Evolutionary conservation across 2,797 vertebrate species (phyloP).

Genomic region (Sebastes elongatus): DNA sequence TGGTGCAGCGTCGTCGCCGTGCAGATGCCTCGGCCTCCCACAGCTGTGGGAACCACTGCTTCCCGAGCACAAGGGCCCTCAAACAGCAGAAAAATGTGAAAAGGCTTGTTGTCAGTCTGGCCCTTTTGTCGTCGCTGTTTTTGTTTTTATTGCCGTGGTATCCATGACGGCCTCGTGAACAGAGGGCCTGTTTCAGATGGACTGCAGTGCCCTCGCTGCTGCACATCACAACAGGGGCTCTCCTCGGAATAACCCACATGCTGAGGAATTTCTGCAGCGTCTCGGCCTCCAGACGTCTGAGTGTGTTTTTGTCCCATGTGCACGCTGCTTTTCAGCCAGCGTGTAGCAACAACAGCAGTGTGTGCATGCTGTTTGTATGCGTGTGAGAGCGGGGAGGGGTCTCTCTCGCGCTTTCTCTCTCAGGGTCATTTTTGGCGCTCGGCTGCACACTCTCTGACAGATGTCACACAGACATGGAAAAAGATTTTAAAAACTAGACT

Average conservation of each 20-base stretch:
- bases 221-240: conserved; percentile 58
- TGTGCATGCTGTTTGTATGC: conserved; percentile 43
- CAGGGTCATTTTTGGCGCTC: conserved; percentile 23
- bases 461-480: conserved; percentile 36
- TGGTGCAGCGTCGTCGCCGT: neutral
- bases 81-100: conserved; percentile 66
- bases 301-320: conserved; percentile 54
- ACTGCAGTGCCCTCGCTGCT: conserved; percentile 49
- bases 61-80: conserved; percentile 54
- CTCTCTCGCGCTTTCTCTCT: conserved; percentile 21
- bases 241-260: conserved; percentile 69
- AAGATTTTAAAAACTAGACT: conserved; percentile 2
- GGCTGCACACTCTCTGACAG: conserved; percentile 29
- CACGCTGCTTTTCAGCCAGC: conserved; percentile 38
- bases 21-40: conserved; percentile 22
- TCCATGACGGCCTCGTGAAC: conserved; percentile 78
- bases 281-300: conserved; percentile 71
- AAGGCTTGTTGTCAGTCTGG: conserved; percentile 73
- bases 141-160: conserved; percentile 77
- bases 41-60: conserved; percentile 78
- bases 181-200: conserved; percentile 69
- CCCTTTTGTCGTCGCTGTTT: conserved; percentile 73
- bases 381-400: conserved; percentile 13
- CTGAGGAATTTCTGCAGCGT: conserved; percentile 73
- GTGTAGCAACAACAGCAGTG: conserved; percentile 41